Percentiles rank a stretch among this genome's conserved stretches.
These are phyloP conservation scores for Aphidius ervi DNA, from an alignment of 1,140 invertebrate genomes.

Conservation along the genomic window DNA sequence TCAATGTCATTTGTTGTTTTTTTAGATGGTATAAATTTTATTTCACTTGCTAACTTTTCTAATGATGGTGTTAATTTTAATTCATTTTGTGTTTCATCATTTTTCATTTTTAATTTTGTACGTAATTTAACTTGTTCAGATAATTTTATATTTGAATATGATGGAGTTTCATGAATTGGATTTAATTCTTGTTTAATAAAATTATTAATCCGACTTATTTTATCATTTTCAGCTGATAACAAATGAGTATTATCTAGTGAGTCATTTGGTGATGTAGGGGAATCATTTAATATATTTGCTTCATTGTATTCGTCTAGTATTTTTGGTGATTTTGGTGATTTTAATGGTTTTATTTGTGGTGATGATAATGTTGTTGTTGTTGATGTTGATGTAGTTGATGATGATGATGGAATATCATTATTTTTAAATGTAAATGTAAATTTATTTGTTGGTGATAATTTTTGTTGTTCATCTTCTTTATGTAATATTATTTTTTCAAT, in stretches of 20 bases:
- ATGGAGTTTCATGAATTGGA: slow-evolving; percentile 27
- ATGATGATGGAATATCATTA: not conserved
- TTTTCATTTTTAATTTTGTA: slow-evolving; percentile 26
- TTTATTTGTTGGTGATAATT: slow-evolving; percentile 6
- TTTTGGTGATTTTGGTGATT: slow-evolving; percentile 36
- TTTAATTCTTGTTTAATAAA: slow-evolving; percentile 1
- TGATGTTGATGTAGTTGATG: slow-evolving; percentile 6
- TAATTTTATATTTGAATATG: slow-evolving; percentile 35
- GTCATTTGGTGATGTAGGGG: slow-evolving; percentile 8
- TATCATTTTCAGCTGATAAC: slow-evolving; percentile 28
- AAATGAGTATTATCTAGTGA: slow-evolving; percentile 10
- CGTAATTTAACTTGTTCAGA: slow-evolving; percentile 25
- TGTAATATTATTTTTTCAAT: not conserved
- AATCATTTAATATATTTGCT: slow-evolving; percentile 40
- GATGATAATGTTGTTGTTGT: slow-evolving; percentile 30
- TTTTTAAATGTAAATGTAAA: slow-evolving; percentile 15
- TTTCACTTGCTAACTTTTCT: slow-evolving; percentile 40
- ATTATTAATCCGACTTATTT: slow-evolving; percentile 13
- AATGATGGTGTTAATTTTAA: slow-evolving; percentile 39
- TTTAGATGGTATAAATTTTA: slow-evolving; percentile 38
- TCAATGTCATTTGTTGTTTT: slow-evolving; percentile 10
- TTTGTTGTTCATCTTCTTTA: not conserved
- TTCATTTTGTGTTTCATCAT: slow-evolving; percentile 24
- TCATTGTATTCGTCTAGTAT: slow-evolving; percentile 42
- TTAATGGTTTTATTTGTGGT: slow-evolving; percentile 17